These are phyloP conservation scores for Micoletzkya japonica DNA, from an alignment of 2,888 invertebrate species.

Conservation along the genomic window DNA sequence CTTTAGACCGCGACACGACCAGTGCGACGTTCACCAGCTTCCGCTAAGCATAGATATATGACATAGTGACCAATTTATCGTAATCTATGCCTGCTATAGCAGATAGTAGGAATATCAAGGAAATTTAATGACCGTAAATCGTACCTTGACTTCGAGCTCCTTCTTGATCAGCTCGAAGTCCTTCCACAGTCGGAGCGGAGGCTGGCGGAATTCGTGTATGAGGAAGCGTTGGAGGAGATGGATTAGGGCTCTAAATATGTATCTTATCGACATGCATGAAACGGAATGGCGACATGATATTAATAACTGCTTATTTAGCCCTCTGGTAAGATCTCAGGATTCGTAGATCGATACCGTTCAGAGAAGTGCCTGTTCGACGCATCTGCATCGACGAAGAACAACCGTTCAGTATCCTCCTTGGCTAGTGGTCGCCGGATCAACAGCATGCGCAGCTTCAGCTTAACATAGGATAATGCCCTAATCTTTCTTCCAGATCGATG, in stretches of 20 bases:
- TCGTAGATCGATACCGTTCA: constrained; percentile 11
- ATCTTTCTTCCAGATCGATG: no score
- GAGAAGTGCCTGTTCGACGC: constrained; percentile 27
- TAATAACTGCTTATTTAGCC: no score
- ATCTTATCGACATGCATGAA: no score
- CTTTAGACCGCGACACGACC: neutral
- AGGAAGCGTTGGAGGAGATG: constrained; percentile 13
- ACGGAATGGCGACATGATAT: no score
- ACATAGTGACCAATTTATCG: neutral
- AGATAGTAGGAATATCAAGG: neutral
- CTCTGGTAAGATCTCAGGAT: neutral
- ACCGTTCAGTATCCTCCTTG: constrained; percentile 35
- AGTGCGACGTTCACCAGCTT: constrained; percentile 17
- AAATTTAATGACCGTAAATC: neutral
- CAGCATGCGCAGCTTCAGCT: constrained; percentile 11
- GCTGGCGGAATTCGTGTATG: constrained; percentile 19
- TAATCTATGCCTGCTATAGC: neutral
- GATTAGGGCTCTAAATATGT: neutral
- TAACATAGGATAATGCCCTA: no score
- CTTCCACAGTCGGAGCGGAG: constrained; percentile 35
- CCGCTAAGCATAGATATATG: neutral
- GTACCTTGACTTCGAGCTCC: constrained; percentile 41
- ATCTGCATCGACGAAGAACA: constrained; percentile 35
- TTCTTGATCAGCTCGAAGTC: constrained; percentile 47
- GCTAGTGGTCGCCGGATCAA: constrained; percentile 26